Base-by-base conservation (phyloP, 2,113 vertebrate species). In the Tamias sibiricus region DNA sequence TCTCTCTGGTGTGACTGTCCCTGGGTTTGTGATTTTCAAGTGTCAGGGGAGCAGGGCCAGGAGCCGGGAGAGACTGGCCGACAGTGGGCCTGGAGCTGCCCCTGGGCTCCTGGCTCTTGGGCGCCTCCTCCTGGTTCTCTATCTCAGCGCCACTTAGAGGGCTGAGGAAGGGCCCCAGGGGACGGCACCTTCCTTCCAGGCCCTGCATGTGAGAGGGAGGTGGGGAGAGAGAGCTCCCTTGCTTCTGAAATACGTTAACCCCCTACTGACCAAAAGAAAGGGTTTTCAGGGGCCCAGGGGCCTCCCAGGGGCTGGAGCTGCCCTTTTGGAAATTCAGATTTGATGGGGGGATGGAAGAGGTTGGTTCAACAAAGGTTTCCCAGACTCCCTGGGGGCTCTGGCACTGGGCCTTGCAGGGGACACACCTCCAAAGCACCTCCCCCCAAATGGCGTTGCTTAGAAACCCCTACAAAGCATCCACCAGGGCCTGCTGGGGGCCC, bases 341-440 rank as follows among this genome's bases (percentile, higher is more conserved):
- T 81, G 86, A 71, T 1, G 16, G 3, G 40, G 57, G 44, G 4
- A 24, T 59, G 62, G 57, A 13, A 8, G 28, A 77, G 64, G 75
- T 80, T 28, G 2, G 35, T 44, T 82, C 69, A 68, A 95, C 88
- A 95, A 96, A 94, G 44, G 30, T 86, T 96, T 97, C 97, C 94
- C 94, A 97, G 92, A 90, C 84, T 49, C 4, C 82, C 49, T 32
- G 54, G 88, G 95, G 96, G 20, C 68, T 66, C 37, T 84, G 84
- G 96, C 84, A 71, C 92, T 6, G 54, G 37, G 94, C 94, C 94
- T 90, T n/a, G 95, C 62, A 35, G 83, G 87, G 87, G 68, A 93
- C 10, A 85, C 94, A 80, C 90, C 72, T 84, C 75, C 42, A 97
- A 95, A 97, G 96, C 42, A 62, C 66, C 62, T 14, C 66, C 66